A percentile compares a stretch with the other conserved stretches of the same genome.
phyloP scores from a whole-genome alignment of 2,888 invertebrate species.

The Drosophila hamatofila region DNA sequence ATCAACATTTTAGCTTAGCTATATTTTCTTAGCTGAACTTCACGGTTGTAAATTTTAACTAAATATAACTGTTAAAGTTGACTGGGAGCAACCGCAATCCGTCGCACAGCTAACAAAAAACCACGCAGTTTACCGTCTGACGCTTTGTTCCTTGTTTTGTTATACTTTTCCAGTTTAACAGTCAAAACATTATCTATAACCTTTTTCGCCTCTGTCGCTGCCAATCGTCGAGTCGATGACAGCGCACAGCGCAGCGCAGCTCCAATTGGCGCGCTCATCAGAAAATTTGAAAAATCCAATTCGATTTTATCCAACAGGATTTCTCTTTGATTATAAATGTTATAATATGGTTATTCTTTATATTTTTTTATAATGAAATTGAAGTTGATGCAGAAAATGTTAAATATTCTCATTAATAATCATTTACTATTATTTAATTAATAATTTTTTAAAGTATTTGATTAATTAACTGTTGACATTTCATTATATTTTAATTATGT shows the following conservation, averaged over 20 bases:
- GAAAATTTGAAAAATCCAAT: background rate
- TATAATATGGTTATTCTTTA: too few species aligned
- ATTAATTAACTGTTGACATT: too few species aligned
- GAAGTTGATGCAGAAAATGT: too few species aligned
- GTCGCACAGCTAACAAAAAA: slow-evolving; percentile 59
- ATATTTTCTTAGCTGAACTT: slow-evolving; percentile 47
- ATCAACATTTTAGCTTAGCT: slow-evolving; percentile 48
- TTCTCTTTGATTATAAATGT: background rate
- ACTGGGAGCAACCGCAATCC: slow-evolving; percentile 53
- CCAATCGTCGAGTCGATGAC: slow-evolving; percentile 47
- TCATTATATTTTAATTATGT: background rate
- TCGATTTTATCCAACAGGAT: background rate
- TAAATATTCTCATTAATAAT: too few species aligned
- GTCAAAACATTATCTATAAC: slow-evolving; percentile 83
- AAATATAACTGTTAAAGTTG: slow-evolving; percentile 71
- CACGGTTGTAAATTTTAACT: slow-evolving; percentile 70
- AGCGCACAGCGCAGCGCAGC: slow-evolving; percentile 4
- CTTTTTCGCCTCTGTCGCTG: slow-evolving; percentile 39
- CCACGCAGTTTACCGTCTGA: slow-evolving; percentile 76
- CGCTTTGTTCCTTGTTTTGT: slow-evolving; percentile 74
- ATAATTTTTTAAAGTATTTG: too few species aligned
- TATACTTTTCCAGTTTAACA: slow-evolving; percentile 75
- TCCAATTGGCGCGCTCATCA: slow-evolving; percentile 37
- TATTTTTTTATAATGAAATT: too few species aligned
- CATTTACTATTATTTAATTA: too few species aligned